Evolutionary conservation across 2,113 vertebrate genomes (phyloP), one percentile per base, ranked within the genome.

Genomic region (Hippocampus comes): DNA sequence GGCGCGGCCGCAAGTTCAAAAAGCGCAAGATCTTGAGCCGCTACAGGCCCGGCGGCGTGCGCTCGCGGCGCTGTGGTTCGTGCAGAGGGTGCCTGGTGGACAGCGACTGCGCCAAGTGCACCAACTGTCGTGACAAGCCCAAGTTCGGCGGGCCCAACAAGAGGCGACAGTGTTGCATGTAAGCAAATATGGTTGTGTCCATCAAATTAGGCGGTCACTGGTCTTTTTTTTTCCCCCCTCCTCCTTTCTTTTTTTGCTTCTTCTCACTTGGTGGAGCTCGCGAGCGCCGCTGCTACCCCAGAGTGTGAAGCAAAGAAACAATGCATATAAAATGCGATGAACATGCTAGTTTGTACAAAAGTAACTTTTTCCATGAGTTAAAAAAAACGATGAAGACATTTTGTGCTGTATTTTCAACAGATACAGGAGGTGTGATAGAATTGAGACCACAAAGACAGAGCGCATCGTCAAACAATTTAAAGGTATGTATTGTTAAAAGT

Each of bases 81-180:
- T 97, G 96, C 87, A 87, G 89, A 56, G 95, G 95, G 75, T 97
- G 96, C 77, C 71, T 90, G 42, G 82, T 93, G 4, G 87, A 91
- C 66, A 90, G 92, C 0, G 96, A 96, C 87, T 97, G 96, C 34
- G 93, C 93, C 6, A 86, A 87, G 49, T 97, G 96, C 60, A 78
- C 92, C 56, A 95, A 95, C 89, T 97, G 96, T 87, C 89, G 93
- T 69, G 96, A 97, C 84, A 97, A 97, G 76, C 95, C 96, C 23
- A 97, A 97, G 76, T 97, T 94, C 21, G 96, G 96, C 38, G 96
- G 96, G 30, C 95, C 94, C 70, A 97, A 97, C 89, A 95, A 94
- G 73, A 96, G 95, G 85, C 91, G 94, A 5, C 96, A 97, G 86
- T 96, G 96, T 85, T 97, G 96, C 85, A 92, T 96, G 96, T 97